Conservation (phyloP, 2,113 vertebrate species). For the Saguinus imperator region DNA sequence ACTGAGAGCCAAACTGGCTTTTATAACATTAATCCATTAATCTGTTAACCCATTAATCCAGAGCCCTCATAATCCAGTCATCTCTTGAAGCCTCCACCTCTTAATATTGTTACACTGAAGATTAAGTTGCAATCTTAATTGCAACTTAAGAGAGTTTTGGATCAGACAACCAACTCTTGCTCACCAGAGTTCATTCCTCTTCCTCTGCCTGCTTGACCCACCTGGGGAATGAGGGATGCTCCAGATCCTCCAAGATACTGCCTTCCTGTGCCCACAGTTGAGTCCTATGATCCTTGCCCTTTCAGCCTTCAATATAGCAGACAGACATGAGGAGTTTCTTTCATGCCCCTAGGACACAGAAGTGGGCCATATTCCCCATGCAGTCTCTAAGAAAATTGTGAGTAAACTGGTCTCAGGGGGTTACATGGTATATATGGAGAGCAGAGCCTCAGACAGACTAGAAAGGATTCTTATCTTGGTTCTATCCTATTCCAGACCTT, state of each 20-base stretch:
- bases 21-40: not conserved
- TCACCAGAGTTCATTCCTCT: not conserved
- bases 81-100: not conserved
- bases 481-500: not conserved
- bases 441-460: not conserved
- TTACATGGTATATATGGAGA: not conserved
- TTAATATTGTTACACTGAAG: not conserved
- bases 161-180: not conserved
- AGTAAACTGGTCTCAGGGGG: not conserved
- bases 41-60: not conserved
- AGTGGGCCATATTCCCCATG: not conserved
- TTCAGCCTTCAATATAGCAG: conserved; percentile 12
- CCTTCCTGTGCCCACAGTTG: not conserved
- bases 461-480: not conserved
- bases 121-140: not conserved
- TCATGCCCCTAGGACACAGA: not conserved
- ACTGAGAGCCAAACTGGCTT: not conserved
- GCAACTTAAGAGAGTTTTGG: not conserved
- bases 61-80: not conserved
- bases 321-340: not conserved
- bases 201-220: not conserved
- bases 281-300: not conserved
- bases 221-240: not conserved
- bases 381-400: not conserved
- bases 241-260: not conserved